Conservation (phyloP, 1,140 invertebrate genomes). For the Agraylea sexmaculata region DNA sequence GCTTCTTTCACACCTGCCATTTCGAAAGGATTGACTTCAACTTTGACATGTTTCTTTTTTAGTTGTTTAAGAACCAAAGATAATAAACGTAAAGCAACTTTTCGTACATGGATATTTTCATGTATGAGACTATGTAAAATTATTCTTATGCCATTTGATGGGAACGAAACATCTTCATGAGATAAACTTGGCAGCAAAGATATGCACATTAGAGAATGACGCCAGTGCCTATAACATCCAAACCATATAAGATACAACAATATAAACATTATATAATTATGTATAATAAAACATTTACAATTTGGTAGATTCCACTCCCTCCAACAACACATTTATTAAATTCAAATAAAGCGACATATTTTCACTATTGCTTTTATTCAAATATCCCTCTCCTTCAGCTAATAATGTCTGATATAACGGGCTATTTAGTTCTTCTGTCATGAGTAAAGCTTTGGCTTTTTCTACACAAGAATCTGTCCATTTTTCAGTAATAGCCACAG, state of each 20-base stretch:
- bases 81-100: slow-evolving; percentile 52
- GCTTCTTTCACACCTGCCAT: slow-evolving; percentile 24
- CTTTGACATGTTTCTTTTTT: slow-evolving; percentile 56
- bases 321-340: slow-evolving; percentile 49
- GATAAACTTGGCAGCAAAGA: slow-evolving; percentile 58
- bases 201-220: slow-evolving; percentile 62
- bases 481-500: slow-evolving; percentile 45
- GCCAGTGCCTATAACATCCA: slow-evolving; percentile 57
- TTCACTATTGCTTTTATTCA: slow-evolving; percentile 31
- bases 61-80: slow-evolving; percentile 62
- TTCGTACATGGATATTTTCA: slow-evolving; percentile 64
- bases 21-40: slow-evolving; percentile 41
- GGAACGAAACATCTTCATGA: slow-evolving; percentile 56
- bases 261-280: slow-evolving; percentile 5
- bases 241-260: slow-evolving; percentile 1
- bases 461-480: slow-evolving; percentile 42
- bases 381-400: slow-evolving; percentile 27
- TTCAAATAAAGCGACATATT: slow-evolving; percentile 47
- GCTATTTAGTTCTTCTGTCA: slow-evolving; percentile 24
- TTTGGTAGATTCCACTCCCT: slow-evolving; percentile 51
- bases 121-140: slow-evolving; percentile 57
- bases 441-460: slow-evolving; percentile 38
- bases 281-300: slow-evolving; percentile 44
- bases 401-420: slow-evolving; percentile 29
- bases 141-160: slow-evolving; percentile 49